Evolutionary conservation across 1,140 invertebrate genomes (phyloP).

Genomic region (Globodera ellingtonae): DNA sequence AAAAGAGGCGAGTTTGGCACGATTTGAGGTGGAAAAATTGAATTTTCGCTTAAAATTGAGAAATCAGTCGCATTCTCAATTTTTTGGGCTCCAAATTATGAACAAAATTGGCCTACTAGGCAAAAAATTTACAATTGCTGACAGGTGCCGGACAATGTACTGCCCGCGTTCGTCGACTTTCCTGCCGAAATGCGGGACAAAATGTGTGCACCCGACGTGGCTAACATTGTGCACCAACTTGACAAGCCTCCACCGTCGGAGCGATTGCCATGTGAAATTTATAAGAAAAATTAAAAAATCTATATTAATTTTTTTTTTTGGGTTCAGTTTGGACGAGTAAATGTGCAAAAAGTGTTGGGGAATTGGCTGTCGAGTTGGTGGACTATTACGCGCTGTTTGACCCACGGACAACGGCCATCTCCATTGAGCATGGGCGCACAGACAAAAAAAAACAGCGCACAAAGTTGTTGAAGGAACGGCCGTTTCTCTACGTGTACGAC

Average conservation of each 20-base stretch:
- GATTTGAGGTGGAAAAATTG: constrained; percentile 16
- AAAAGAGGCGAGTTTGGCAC: constrained; percentile 26
- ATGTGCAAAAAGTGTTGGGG: constrained; percentile 34
- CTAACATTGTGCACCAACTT: constrained; percentile 12
- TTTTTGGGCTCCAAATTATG: no score
- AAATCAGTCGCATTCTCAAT: no score
- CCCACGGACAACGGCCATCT: constrained; percentile 1
- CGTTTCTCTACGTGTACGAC: neutral
- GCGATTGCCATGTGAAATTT: neutral
- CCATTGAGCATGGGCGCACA: constrained; percentile 25
- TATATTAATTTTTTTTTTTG: neutral
- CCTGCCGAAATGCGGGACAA: neutral
- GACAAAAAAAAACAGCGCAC: no score
- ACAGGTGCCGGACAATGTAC: neutral
- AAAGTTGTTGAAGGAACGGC: neutral
- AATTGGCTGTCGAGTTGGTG: constrained; percentile 36
- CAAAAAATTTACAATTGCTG: no score
- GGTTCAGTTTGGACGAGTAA: constrained; percentile 47
- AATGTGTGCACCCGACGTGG: constrained; percentile 10
- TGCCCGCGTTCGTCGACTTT: neutral
- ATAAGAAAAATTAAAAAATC: neutral
- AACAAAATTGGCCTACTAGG: no score
- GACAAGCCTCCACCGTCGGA: neutral
- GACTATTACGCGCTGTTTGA: constrained; percentile 39
- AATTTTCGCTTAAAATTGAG: no score